Percentiles rank a stretch among this genome's conserved stretches.
These are phyloP conservation scores for Vanessa cardui DNA, from an alignment of 2,888 invertebrate species.

Conservation along the genomic window DNA sequence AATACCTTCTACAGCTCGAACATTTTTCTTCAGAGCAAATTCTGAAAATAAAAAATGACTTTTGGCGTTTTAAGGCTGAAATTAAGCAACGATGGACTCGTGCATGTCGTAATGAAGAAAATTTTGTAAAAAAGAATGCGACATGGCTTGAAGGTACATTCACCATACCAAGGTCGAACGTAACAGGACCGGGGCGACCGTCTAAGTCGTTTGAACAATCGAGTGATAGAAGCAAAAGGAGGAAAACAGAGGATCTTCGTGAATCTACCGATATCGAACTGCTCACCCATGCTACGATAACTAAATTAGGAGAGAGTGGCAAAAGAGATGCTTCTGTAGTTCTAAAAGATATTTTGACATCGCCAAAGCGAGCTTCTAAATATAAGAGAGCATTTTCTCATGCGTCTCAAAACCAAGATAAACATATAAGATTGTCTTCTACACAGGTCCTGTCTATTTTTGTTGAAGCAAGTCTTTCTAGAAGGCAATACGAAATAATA, in stretches of 20 bases:
- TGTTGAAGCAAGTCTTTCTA: background rate
- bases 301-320: background rate
- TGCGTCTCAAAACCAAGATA: background rate
- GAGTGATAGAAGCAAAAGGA: slow-evolving; percentile 15
- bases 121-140: too few species aligned
- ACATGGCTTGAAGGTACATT: slow-evolving; percentile 11
- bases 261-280: background rate
- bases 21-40: too few species aligned
- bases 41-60: too few species aligned
- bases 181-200: slow-evolving; percentile 8
- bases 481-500: slow-evolving; percentile 1
- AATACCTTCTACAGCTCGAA: too few species aligned
- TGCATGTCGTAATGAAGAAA: too few species aligned
- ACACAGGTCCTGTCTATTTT: slow-evolving; percentile 2
- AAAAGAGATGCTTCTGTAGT: slow-evolving; percentile 20
- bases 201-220: slow-evolving; percentile 12
- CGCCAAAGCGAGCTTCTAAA: background rate
- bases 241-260: slow-evolving; percentile 23
- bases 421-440: slow-evolving; percentile 5
- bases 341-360: slow-evolving; percentile 20
- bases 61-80: too few species aligned
- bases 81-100: too few species aligned
- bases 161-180: background rate
- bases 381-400: background rate
- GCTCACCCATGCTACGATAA: background rate